Evolutionary conservation across 2,888 invertebrate genomes (phyloP).

Genomic region (Microplitis deprimator): DNA sequence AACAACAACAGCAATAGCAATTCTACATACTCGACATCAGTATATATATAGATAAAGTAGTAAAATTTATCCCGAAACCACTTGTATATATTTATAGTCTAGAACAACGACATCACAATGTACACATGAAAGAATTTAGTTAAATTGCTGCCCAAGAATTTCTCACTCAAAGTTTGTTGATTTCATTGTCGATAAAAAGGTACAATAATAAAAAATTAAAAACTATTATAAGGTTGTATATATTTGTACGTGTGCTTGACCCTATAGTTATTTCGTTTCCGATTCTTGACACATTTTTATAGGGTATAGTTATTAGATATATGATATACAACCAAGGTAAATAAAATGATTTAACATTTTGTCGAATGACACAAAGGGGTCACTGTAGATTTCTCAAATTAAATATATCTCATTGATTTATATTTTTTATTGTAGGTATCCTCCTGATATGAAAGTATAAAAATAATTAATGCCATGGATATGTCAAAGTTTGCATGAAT

Average conservation of each 20-base stretch:
- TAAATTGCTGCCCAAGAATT: not conserved
- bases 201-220: not conserved
- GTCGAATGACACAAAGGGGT: not conserved
- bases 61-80: not conserved
- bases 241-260: not conserved
- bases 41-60: not conserved
- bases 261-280: not conserved
- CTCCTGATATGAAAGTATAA: not conserved
- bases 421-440: not conserved
- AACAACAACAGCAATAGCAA: not conserved
- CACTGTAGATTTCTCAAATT: not conserved
- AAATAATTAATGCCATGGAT: not conserved
- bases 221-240: not conserved
- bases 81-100: not conserved
- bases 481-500: not conserved
- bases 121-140: not conserved
- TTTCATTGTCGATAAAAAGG: not conserved
- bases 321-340: not conserved
- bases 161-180: not conserved
- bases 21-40: not conserved
- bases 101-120: not conserved
- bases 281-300: not conserved
- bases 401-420: not conserved
- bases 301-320: not conserved
- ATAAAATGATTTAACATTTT: not conserved